Evolutionary conservation across 2,113 vertebrate species (phyloP), one percentile per base, ranked within the genome.

Genomic region (Pachypanchax playfairii): DNA sequence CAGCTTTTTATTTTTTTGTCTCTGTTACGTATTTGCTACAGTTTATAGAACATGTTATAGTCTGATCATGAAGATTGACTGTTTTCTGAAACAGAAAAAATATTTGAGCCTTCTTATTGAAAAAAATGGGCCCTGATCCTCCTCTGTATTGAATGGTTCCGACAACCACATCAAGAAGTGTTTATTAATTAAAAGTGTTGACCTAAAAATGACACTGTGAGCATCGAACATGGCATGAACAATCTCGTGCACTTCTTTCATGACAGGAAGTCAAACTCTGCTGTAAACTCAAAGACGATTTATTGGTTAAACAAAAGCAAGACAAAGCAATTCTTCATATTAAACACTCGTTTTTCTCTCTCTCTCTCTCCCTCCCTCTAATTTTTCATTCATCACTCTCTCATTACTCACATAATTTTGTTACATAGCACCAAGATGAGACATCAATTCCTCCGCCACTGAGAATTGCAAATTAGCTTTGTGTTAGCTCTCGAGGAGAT

Each of bases 391-490:
- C 56, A 49, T 58, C 18, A 21, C 59, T 62, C 39, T 75, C 73
- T 82, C 71, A 80, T 82, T 85, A 72, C 64, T 80, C 72, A 22
- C 59, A 85, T 85, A 88, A 88, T 85, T 83, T 68, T 82, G 77
- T 91, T 89, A 87, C 73, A 73, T 86, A 33, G 83, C 85, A 72
- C 77, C 77, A 65, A 77, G 80, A 90, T 79, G 71, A 89, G 82
- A 80, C 87, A 80, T 84, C 82, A 85, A 81, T 82, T 83, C 79
- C 69, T 79, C 77, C 25, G 61, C 86, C 73, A 42, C 71, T 68
- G 86, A 88, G 79, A 81, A 86, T 84, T 88, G 84, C 79, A 86
- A 89, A 90, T 90, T 82, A 89, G 82, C 83, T 88, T 70, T 82
- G 85, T 83, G 85, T 86, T 87, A 84, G 77, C 81, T 75, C 59